Conservation (phyloP, 2,113 vertebrate species). For the Onychostoma macrolepis region DNA sequence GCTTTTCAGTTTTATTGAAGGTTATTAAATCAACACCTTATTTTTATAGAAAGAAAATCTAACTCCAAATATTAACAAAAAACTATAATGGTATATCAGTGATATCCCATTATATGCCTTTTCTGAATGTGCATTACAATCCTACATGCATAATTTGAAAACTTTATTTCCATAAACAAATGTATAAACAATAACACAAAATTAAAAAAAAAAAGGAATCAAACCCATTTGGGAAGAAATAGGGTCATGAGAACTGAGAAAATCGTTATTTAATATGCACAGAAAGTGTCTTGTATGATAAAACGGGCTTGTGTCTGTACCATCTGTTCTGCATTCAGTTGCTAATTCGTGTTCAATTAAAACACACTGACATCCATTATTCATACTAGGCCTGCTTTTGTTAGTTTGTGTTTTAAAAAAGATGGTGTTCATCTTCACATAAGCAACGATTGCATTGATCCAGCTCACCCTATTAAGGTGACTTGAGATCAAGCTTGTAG, state of each 20-base stretch:
- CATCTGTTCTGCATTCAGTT: slow-evolving; percentile 58
- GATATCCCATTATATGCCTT: neutral
- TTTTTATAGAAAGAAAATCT: neutral
- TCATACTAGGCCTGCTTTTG: slow-evolving; percentile 48
- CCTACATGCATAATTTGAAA: neutral
- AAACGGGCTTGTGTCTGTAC: slow-evolving; percentile 37
- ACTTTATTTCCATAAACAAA: neutral
- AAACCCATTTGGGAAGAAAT: neutral
- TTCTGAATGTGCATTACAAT: neutral
- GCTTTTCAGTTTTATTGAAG: too few species aligned
- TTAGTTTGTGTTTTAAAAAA: neutral
- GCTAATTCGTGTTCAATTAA: slow-evolving; percentile 55
- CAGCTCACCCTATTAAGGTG: neutral
- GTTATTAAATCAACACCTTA: neutral
- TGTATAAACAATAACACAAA: neutral
- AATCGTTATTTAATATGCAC: slow-evolving; percentile 5
- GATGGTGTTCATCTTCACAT: slow-evolving; percentile 7
- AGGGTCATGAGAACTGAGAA: neutral
- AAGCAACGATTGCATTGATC: neutral
- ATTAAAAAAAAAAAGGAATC: neutral
- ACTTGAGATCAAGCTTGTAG: slow-evolving; percentile 17
- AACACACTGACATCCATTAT: slow-evolving; percentile 57
- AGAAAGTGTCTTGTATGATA: slow-evolving; percentile 35
- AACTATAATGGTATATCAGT: neutral
- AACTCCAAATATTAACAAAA: neutral